Evolutionary conservation across 92 coral and sea anemone genomes (phyloP), one percentile per base, ranked within the genome.

Genomic region (Heteractis magnifica): DNA sequence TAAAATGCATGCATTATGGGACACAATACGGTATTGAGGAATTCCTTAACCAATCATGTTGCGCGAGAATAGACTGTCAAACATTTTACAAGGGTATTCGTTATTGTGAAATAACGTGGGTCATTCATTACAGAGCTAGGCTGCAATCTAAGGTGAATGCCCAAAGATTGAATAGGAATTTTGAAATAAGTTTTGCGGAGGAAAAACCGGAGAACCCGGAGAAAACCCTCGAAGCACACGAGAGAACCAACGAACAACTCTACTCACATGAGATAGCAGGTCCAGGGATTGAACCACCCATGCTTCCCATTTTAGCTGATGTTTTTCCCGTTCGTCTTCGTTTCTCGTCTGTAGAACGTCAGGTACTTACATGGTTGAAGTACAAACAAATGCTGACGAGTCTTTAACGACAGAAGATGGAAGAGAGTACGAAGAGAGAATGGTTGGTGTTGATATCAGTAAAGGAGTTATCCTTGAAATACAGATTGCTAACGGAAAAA

Each of bases 381-480:
- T 92, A 19, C 94, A 85, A 51, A 75, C 71, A 10, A 81, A 59
- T 49, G 70, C 51, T 4, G 84, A 21, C 14, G 86, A 64, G 49
- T 72, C 76, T 68, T 87, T 41, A 13, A 80, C 56, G 16, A 14
- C 59, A 48, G 64, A 48, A 11, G 85, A 71, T 41, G 71, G 82
- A 68, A 74, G 51, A 18, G 75, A 80, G 60, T 85, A 79, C 19
- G 99, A 96, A 85, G 99, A 96, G 82, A 88, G 96, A 50, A 96
- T 96, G 99, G 94, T 96, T 26, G 97, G 98, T 60, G 89, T 96
- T 79, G 99, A 96, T 89, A 89, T 96, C 16, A 85, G 83, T 52
- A 94, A 94, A 81, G 98, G 93, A n/a, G 86, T 96, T 49, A 88
- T 96, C 49, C 87, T 94, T 71, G 99, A 94, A 90, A 94, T 96